Evolutionary conservation across 2,113 vertebrate genomes (phyloP).

Genomic region (Myotis brandtii): DNA sequence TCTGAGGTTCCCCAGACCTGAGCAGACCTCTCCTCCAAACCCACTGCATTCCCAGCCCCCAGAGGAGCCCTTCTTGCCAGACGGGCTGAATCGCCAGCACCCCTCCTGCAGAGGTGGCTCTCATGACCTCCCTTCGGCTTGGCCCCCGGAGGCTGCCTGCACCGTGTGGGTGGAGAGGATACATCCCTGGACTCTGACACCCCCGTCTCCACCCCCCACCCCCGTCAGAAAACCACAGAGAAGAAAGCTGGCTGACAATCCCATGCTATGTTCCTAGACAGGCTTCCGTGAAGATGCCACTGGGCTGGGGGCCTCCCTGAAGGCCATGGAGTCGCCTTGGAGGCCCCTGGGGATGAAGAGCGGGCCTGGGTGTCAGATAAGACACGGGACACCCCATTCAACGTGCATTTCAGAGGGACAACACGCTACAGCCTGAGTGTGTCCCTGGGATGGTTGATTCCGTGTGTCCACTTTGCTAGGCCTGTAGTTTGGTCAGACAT

Average conservation of each 20-base stretch:
- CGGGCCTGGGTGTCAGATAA: neutral
- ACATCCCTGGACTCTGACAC: neutral
- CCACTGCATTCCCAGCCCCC: neutral
- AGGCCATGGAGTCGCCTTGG: neutral
- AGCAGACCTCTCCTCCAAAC: neutral
- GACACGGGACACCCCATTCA: too few relatives aligned
- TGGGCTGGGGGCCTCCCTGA: neutral
- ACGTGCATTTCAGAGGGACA: neutral
- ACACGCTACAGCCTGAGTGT: neutral
- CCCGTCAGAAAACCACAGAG: neutral
- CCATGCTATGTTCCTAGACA: too few relatives aligned
- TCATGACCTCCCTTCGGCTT: neutral
- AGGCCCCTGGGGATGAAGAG: neutral
- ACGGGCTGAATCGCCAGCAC: neutral
- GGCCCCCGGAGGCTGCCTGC: neutral
- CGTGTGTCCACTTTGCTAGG: too few relatives aligned
- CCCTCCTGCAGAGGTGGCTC: neutral
- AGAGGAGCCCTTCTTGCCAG: neutral
- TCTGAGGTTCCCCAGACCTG: neutral
- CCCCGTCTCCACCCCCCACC: too few relatives aligned
- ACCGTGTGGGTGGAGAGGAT: neutral
- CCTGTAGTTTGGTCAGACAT: neutral
- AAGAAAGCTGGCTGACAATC: neutral
- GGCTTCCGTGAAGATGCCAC: neutral
- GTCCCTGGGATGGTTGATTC: neutral